Evolutionary conservation across 1,140 invertebrate genomes (phyloP).

Genomic region (Chrysopa pallens): DNA sequence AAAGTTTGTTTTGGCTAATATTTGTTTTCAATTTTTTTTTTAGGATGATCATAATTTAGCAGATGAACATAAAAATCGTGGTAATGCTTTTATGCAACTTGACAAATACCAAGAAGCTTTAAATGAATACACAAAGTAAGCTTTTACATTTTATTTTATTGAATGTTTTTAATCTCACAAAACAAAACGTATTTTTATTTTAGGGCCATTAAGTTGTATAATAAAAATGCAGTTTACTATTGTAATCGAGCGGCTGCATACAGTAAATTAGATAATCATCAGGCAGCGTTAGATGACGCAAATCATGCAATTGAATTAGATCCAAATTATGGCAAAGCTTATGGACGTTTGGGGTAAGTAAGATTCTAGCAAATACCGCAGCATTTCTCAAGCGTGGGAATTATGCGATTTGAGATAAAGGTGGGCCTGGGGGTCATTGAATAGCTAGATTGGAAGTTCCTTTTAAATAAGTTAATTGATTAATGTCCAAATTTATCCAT

Average conservation of each 20-base stretch:
- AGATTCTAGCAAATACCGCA: no score
- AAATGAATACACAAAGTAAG: slow-evolving; percentile 57
- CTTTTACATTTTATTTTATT: not conserved
- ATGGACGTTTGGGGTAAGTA: slow-evolving; percentile 67
- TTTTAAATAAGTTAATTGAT: slow-evolving; percentile 3
- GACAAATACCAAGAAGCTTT: slow-evolving; percentile 64
- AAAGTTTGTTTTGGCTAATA: not conserved
- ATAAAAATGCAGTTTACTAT: slow-evolving; percentile 81
- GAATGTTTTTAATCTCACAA: not conserved
- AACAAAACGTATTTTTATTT: slow-evolving; percentile 14
- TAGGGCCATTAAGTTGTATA: slow-evolving; percentile 68
- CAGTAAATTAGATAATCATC: slow-evolving; percentile 66
- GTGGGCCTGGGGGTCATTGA: no score
- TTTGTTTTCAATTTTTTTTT: slow-evolving; percentile 5
- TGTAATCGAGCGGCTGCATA: slow-evolving; percentile 87
- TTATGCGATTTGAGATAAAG: not conserved
- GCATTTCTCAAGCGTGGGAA: not conserved
- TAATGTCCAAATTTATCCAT: not conserved
- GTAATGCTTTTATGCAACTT: slow-evolving; percentile 73
- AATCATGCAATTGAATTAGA: slow-evolving; percentile 73
- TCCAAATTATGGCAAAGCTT: slow-evolving; percentile 84
- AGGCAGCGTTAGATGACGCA: slow-evolving; percentile 74
- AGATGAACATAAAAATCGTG: slow-evolving; percentile 62
- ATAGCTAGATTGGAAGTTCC: no score
- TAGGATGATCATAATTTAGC: slow-evolving; percentile 40